Conservation (phyloP, 2,113 vertebrate species). For the Athene cunicularia region DNA sequence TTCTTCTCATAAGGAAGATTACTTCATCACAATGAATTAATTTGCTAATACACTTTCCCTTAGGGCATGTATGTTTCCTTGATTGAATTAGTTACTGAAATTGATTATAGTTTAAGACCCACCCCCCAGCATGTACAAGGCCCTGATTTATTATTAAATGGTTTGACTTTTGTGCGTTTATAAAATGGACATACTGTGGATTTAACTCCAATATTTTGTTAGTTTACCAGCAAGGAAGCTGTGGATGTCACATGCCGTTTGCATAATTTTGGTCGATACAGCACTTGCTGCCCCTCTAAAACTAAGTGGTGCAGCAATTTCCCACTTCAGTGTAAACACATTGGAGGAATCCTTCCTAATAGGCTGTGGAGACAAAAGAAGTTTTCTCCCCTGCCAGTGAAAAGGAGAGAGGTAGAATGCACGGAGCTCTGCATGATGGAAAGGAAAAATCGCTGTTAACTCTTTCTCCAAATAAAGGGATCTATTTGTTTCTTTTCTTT, state of each 20-base stretch:
- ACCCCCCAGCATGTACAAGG: background rate
- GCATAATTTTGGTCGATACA: background rate
- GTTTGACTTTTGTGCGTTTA: background rate
- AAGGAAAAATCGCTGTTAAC: background rate
- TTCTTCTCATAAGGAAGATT: background rate
- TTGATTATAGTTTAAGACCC: background rate
- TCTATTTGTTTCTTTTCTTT: background rate
- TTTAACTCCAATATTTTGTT: background rate
- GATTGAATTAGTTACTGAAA: constrained; percentile 1
- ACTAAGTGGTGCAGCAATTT: background rate
- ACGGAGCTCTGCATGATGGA: background rate
- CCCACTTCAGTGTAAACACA: background rate
- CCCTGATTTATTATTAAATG: background rate
- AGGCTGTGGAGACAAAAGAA: background rate
- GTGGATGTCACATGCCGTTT: background rate
- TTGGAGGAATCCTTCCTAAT: background rate
- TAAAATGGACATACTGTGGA: background rate
- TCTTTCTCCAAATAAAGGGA: background rate
- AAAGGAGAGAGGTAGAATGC: background rate
- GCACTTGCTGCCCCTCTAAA: background rate
- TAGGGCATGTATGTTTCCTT: background rate
- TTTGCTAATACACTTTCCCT: background rate
- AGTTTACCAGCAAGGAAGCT: background rate
- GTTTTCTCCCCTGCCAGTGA: background rate
- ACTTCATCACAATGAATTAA: background rate